Evolutionary conservation across 2,888 invertebrate species (phyloP).

Genomic region (Parapristionchus giblindavisi): DNA sequence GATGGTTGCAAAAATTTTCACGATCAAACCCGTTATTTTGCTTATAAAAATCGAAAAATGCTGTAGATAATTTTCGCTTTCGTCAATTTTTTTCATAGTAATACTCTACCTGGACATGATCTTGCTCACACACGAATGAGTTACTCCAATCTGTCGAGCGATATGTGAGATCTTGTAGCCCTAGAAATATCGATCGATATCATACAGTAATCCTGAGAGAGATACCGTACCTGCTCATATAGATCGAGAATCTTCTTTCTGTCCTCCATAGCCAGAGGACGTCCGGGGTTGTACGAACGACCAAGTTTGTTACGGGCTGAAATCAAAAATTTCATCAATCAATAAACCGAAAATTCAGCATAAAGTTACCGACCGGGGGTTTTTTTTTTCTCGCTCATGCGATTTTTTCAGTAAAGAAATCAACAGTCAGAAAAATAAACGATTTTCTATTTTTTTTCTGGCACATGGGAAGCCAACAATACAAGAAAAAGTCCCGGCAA

Average conservation of each 20-base stretch:
- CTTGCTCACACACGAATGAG: slow-evolving; percentile 63
- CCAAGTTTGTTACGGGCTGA: slow-evolving; percentile 57
- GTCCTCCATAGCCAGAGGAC: slow-evolving; percentile 62
- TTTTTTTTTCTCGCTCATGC: too few relatives aligned
- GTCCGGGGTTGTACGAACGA: slow-evolving; percentile 59
- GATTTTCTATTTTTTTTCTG: too few relatives aligned
- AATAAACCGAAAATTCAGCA: too few relatives aligned
- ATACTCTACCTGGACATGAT: slow-evolving; percentile 51
- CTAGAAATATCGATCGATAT: background rate
- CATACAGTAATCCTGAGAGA: too few relatives aligned
- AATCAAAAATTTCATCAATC: too few relatives aligned
- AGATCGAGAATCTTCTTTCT: slow-evolving; percentile 59
- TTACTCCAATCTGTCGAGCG: slow-evolving; percentile 62
- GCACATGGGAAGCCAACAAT: too few relatives aligned
- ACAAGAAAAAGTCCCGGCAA: too few relatives aligned
- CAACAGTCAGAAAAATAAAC: too few relatives aligned
- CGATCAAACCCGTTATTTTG: background rate
- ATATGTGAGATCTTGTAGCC: slow-evolving; percentile 63
- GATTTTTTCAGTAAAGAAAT: too few relatives aligned
- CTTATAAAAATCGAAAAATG: background rate
- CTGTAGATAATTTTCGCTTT: background rate
- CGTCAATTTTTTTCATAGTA: background rate
- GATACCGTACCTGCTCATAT: slow-evolving; percentile 49
- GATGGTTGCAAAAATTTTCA: background rate
- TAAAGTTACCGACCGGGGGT: too few relatives aligned